A percentile compares a stretch with the other conserved stretches of the same genome.
Evolutionary conservation across 2,797 vertebrate genomes (phyloP).

Genomic region (Tinamus major): DNA sequence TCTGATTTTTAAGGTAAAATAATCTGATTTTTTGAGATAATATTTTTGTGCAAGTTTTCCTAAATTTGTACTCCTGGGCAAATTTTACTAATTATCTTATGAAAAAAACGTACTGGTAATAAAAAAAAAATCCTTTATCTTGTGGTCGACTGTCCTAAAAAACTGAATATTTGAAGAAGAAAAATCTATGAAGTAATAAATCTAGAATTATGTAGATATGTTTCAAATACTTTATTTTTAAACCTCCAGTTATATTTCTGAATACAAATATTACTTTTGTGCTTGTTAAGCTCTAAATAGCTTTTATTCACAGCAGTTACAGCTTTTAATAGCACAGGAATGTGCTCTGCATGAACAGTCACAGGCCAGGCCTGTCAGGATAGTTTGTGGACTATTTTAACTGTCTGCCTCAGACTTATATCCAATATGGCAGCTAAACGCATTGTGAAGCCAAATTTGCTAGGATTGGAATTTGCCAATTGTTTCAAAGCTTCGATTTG

Average conservation of each 20-base stretch:
- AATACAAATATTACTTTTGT: not conserved
- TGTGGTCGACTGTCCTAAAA: not conserved
- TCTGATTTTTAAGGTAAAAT: not conserved
- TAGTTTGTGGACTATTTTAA: not conserved
- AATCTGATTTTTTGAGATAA: not conserved
- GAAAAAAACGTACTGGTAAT: not conserved
- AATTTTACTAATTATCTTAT: not conserved
- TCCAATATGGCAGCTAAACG: not conserved
- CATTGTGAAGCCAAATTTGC: rapidly evolving
- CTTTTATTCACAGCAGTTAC: not conserved
- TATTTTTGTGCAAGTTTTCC: not conserved
- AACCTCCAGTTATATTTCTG: not conserved
- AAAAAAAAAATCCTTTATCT: not conserved
- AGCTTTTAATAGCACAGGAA: not conserved
- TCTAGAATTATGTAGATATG: not conserved
- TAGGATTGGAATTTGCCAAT: not conserved
- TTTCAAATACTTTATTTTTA: not conserved
- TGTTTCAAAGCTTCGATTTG: not conserved
- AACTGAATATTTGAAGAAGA: not conserved
- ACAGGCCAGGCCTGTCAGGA: not conserved
- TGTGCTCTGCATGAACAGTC: not conserved
- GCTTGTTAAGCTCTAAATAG: not conserved
- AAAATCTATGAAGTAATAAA: not conserved
- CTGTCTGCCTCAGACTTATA: not conserved
- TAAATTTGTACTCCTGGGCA: not conserved